Percentiles rank a stretch among this genome's conserved stretches.
phyloP scores from a whole-genome alignment of 2,888 invertebrate species.

The Pediacus dermestoides region DNA sequence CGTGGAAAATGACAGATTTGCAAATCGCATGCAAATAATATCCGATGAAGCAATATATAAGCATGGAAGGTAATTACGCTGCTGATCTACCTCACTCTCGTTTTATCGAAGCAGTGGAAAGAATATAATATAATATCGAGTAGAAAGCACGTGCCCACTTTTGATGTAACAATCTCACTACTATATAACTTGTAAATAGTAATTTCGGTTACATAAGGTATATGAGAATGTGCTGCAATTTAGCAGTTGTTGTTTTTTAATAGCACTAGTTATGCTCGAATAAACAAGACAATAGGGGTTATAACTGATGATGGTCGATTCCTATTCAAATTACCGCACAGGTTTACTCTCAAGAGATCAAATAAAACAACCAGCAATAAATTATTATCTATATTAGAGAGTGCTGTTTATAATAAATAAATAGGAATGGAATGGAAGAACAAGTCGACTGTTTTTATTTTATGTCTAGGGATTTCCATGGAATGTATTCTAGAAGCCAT shows the following conservation, averaged over 20 bases:
- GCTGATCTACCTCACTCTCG: no score
- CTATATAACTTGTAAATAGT: conserved; percentile 12
- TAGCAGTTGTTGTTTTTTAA: conserved; percentile 16
- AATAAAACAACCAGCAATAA: no score
- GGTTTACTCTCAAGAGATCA: no score
- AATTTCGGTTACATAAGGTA: conserved; percentile 19
- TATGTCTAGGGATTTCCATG: conserved; percentile 70
- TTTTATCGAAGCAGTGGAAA: no score
- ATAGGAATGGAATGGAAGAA: no score
- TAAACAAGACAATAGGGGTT: conserved; percentile 17
- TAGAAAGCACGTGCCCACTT: conserved; percentile 15
- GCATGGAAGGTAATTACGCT: no score
- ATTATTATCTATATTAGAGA: background rate
- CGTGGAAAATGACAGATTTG: conserved; percentile 11
- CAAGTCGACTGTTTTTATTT: conserved; percentile 1
- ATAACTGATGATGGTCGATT: no score
- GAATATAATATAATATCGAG: no score
- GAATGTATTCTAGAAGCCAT: conserved; percentile 65
- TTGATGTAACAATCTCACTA: no score
- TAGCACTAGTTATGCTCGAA: conserved; percentile 20
- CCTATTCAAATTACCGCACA: no score
- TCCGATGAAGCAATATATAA: conserved; percentile 10
- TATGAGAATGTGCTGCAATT: conserved; percentile 13
- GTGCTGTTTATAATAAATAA: no score
- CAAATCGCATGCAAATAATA: conserved; percentile 13